Conservation (phyloP, 53 echinoderm and acorn worm genomes). For the Apostichopus leukothele region DNA sequence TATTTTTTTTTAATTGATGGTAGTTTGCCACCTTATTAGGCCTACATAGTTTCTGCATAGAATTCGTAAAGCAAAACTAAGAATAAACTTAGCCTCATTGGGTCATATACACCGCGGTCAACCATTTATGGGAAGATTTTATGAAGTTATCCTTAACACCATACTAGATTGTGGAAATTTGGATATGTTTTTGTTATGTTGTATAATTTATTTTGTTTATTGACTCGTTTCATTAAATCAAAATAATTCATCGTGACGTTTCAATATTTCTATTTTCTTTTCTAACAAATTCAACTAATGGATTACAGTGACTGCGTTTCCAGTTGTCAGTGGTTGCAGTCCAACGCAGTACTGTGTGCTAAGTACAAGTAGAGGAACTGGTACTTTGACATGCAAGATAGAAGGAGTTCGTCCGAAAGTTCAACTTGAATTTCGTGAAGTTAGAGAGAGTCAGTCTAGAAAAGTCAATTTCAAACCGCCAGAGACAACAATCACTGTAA, state of each 20-base stretch:
- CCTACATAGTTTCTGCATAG: too few relatives aligned
- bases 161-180: too few relatives aligned
- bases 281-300: neutral
- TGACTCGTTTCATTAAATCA: neutral
- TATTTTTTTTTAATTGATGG: too few relatives aligned
- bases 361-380: neutral
- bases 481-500: neutral
- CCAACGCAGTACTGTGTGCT: conserved; percentile 4
- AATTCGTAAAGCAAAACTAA: too few relatives aligned
- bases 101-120: too few relatives aligned
- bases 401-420: neutral
- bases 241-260: neutral
- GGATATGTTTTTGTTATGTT: neutral
- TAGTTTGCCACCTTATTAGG: too few relatives aligned
- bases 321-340: conserved; percentile 4
- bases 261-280: neutral
- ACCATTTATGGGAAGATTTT: too few relatives aligned
- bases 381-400: conserved; percentile 8
- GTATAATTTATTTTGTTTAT: neutral
- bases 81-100: too few relatives aligned
- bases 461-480: neutral
- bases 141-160: too few relatives aligned
- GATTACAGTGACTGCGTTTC: neutral
- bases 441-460: neutral
- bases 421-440: neutral